A percentile compares a stretch with the other conserved stretches of the same genome.
Evolutionary conservation across 1,140 invertebrate species (phyloP).

Genomic region (Thaumatotibia leucotreta): DNA sequence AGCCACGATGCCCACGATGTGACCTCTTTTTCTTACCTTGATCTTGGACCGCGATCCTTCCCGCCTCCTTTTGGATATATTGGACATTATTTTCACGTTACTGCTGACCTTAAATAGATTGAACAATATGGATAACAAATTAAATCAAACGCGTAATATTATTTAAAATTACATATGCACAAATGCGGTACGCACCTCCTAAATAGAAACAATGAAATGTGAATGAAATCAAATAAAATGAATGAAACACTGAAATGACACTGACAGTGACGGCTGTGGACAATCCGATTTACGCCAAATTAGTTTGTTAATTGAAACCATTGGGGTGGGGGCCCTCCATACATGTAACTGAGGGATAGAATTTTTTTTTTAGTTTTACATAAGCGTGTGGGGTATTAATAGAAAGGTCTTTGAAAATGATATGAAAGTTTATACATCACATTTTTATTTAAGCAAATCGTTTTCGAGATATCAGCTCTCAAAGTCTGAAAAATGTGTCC

Average conservation of each 20-base stretch:
- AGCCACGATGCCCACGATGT: constrained; percentile 44
- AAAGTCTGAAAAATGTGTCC: too few species aligned
- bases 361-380: too few species aligned
- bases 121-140: background rate
- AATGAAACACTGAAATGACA: background rate
- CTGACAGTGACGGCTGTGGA: background rate
- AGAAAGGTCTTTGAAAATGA: too few species aligned
- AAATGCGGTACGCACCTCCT: background rate
- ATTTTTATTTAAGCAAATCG: too few species aligned
- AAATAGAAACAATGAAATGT: background rate
- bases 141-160: background rate
- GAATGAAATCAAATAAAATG: background rate
- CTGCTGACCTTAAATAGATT: background rate
- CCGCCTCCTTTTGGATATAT: constrained; percentile 59
- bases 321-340: too few species aligned
- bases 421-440: too few species aligned
- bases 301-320: too few species aligned
- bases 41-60: constrained; percentile 61
- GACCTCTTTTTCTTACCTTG: constrained; percentile 59
- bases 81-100: constrained; percentile 44
- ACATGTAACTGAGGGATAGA: too few species aligned
- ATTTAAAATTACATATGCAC: background rate
- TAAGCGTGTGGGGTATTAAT: too few species aligned
- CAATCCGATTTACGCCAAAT: background rate
- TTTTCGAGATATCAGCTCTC: too few species aligned